These are phyloP conservation scores for Turritopsis rubra DNA, from an alignment of 30 jellyfish, hydroid and myxozoan genomes.

Conservation along the genomic window DNA sequence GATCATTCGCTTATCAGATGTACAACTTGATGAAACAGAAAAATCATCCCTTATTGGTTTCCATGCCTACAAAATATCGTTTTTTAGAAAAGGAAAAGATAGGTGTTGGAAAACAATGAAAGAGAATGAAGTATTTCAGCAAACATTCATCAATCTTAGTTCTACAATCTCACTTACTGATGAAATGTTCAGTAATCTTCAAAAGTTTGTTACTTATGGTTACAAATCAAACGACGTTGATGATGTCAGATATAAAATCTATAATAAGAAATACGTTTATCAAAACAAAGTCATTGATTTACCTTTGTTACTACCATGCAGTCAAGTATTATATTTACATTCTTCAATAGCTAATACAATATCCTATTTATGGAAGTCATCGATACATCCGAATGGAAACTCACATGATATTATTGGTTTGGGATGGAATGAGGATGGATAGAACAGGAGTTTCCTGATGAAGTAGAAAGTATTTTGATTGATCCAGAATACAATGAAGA, in stretches of 20 bases:
- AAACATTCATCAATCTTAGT: neutral
- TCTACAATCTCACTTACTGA: neutral
- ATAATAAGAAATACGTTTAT: neutral
- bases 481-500: neutral
- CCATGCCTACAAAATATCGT: neutral
- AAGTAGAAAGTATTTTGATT: neutral
- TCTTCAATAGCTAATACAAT: neutral
- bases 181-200: neutral
- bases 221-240: neutral
- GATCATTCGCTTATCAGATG: neutral
- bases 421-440: constrained; percentile 8
- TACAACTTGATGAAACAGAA: neutral
- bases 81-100: constrained; percentile 2
- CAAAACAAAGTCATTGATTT: neutral
- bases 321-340: neutral
- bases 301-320: neutral
- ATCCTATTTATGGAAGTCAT: neutral
- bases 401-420: neutral
- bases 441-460: neutral
- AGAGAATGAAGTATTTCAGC: neutral
- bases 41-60: neutral
- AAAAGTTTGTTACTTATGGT: neutral
- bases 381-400: neutral
- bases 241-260: neutral
- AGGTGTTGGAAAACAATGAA: neutral